These are phyloP conservation scores for Tonatia bakeri DNA, from an alignment of 2,113 vertebrate species.

Conservation along the genomic window DNA sequence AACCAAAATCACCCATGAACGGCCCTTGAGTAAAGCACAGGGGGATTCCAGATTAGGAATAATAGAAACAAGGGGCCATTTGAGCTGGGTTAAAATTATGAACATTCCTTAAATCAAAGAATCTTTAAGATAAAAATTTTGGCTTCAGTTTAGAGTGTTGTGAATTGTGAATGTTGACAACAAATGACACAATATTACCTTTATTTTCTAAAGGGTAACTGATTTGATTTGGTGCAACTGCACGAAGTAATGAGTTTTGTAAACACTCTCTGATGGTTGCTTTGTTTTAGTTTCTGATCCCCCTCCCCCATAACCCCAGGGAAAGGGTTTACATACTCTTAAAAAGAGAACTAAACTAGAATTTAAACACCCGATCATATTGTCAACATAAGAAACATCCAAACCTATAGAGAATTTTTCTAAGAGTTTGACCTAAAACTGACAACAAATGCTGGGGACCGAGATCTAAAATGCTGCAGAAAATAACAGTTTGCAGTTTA, in stretches of 20 bases:
- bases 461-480: neutral
- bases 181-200: neutral
- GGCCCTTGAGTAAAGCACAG: neutral
- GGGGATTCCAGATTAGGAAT: neutral
- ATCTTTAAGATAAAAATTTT: neutral
- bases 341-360: neutral
- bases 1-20: neutral
- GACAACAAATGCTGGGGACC: neutral
- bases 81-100: neutral
- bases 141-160: neutral
- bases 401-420: neutral
- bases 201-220: neutral
- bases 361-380: neutral
- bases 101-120: neutral
- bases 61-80: neutral
- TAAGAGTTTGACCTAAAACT: neutral
- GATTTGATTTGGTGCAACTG: neutral
- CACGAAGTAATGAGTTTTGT: neutral
- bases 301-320: neutral
- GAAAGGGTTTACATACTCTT: neutral
- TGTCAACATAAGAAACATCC: neutral
- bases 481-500: neutral
- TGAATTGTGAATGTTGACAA: neutral
- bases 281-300: neutral
- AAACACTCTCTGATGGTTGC: neutral